These are phyloP conservation scores for Pristionchus exspectatus DNA, from an alignment of 2,888 invertebrate genomes.

Conservation along the genomic window DNA sequence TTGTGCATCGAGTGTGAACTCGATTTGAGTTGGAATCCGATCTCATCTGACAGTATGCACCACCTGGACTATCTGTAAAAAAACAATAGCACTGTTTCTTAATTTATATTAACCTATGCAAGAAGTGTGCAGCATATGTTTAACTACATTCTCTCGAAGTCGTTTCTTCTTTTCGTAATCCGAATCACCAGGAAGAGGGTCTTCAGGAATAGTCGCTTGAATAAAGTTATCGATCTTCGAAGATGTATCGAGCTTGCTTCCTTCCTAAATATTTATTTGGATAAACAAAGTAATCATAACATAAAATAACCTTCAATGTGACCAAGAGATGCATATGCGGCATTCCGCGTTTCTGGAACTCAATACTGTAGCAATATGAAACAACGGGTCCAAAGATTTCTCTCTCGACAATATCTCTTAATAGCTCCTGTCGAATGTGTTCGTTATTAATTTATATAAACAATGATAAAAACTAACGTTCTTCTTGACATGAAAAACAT, in stretches of 20 bases:
- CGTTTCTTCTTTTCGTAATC: not conserved
- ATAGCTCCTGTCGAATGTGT: not conserved
- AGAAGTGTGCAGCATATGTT: constrained; percentile 3
- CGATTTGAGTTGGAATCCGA: not conserved
- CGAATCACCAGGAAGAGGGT: not conserved
- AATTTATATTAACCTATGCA: not conserved
- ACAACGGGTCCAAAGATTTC: constrained; percentile 35
- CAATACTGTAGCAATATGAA: not conserved
- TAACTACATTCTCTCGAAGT: not conserved
- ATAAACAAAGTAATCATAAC: not conserved
- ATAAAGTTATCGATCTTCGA: not conserved
- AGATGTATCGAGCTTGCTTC: not conserved
- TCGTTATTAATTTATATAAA: too few relatives aligned
- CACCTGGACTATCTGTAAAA: too few relatives aligned
- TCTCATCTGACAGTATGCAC: not conserved
- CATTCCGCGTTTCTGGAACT: constrained; percentile 51
- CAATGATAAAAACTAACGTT: not conserved
- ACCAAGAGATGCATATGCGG: constrained; percentile 36
- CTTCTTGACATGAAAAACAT: constrained; percentile 8
- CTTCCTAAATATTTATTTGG: constrained; percentile 8
- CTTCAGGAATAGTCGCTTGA: not conserved
- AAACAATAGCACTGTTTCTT: not conserved
- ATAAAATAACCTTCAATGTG: not conserved
- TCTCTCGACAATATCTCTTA: not conserved
- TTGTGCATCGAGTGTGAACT: not conserved